A percentile compares a stretch with the other conserved stretches of the same genome.
Evolutionary conservation across 2,888 invertebrate species (phyloP).

Genomic region (Phengaris arion): DNA sequence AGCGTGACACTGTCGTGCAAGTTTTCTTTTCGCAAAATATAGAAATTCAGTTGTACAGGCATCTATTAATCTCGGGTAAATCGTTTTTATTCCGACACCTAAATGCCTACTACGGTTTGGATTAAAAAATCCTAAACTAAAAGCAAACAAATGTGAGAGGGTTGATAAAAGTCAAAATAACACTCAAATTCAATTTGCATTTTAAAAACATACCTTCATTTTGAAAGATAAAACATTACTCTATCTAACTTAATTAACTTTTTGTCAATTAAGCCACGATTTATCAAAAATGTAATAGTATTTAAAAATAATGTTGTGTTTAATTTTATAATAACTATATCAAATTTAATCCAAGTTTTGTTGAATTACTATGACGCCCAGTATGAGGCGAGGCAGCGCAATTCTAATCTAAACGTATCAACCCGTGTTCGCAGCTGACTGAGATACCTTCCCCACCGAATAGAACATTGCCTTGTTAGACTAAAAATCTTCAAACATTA

Average conservation of each 20-base stretch:
- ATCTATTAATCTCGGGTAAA: neutral
- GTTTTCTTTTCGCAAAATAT: constrained; percentile 10
- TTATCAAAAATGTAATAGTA: no score
- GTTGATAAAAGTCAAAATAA: neutral
- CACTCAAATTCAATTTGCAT: neutral
- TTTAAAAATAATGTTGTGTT: neutral
- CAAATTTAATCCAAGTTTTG: neutral
- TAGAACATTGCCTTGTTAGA: constrained; percentile 66
- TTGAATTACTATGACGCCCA: neutral
- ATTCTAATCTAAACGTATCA: constrained; percentile 68
- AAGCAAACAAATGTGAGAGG: neutral
- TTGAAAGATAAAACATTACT: no score
- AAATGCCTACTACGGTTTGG: constrained; percentile 5
- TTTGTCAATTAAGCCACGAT: no score
- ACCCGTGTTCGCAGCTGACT: constrained; percentile 58
- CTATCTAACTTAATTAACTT: no score
- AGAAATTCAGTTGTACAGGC: constrained; percentile 1
- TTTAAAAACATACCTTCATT: no score
- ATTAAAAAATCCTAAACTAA: neutral
- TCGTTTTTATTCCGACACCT: neutral
- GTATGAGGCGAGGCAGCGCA: constrained; percentile 54
- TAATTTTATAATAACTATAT: neutral
- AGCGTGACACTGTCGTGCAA: neutral
- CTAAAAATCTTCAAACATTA: constrained; percentile 43
- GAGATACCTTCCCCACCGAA: constrained; percentile 52